phyloP scores from a whole-genome alignment of 2,113 vertebrate species.

The Papio anubis region DNA sequence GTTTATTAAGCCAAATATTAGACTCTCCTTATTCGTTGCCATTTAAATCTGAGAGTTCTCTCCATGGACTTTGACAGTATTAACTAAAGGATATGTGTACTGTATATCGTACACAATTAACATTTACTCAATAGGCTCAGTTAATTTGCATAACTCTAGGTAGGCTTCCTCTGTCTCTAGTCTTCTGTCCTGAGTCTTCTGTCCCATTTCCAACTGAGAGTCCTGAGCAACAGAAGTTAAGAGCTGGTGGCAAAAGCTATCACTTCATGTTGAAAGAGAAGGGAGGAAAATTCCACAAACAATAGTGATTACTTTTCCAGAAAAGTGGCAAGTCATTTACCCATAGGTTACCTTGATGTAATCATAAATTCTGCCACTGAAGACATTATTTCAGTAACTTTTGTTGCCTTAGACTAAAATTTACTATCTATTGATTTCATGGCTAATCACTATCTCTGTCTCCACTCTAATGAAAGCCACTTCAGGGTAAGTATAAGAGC shows the following conservation, averaged over 20 bases:
- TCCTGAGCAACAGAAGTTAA: conserved; percentile 18
- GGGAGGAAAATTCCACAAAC: conserved; percentile 8
- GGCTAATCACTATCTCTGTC: background rate
- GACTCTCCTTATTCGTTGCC: background rate
- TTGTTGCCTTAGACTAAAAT: conserved; percentile 34
- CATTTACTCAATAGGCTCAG: background rate
- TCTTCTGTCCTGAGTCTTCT: background rate
- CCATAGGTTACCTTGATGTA: conserved; percentile 16
- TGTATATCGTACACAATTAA: background rate
- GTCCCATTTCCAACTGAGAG: background rate
- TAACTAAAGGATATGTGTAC: background rate
- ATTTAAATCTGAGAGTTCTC: conserved; percentile 37
- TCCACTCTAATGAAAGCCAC: conserved; percentile 22
- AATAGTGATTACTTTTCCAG: conserved; percentile 47
- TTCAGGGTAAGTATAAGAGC: conserved; percentile 28
- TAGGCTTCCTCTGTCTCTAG: background rate
- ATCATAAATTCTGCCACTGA: conserved; percentile 51
- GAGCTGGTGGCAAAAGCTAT: background rate
- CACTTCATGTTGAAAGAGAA: conserved; percentile 50
- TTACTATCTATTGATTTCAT: conserved; percentile 30
- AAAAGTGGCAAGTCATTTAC: conserved; percentile 39
- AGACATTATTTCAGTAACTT: conserved; percentile 28
- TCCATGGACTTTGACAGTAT: background rate
- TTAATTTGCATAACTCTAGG: background rate
- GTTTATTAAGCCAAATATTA: conserved; percentile 16